Percentiles rank a stretch among this genome's conserved stretches.
phyloP scores from a whole-genome alignment of 2,113 vertebrate species.

The Conger conger region DNA sequence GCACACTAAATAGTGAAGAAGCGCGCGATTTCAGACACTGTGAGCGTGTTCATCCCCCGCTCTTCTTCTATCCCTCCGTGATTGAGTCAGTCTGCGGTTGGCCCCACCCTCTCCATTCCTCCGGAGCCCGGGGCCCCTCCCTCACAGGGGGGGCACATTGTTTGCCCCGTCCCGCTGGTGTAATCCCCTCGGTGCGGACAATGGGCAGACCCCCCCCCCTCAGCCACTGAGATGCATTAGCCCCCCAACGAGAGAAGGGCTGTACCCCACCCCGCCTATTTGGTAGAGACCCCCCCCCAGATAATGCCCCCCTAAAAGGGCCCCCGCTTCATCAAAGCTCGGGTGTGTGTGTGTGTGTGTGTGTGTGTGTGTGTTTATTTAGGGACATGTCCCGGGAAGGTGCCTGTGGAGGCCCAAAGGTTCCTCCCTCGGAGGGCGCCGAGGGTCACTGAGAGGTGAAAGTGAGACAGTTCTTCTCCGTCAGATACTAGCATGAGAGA shows the following conservation, averaged over 20 bases:
- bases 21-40: too few species aligned
- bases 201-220: constrained; percentile 59
- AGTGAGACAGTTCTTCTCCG: not conserved
- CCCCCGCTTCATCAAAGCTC: not conserved
- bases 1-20: too few species aligned
- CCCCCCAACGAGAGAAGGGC: constrained; percentile 62
- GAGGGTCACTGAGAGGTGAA: not conserved
- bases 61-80: constrained; percentile 49
- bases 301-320: constrained; percentile 17
- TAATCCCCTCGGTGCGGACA: constrained; percentile 75
- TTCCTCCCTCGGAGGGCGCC: not conserved
- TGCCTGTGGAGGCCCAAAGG: not conserved
- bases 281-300: not conserved
- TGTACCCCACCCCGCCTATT: constrained; percentile 37
- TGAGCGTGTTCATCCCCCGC: constrained; percentile 20
- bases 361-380: not conserved
- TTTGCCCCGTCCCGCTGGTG: constrained; percentile 71
- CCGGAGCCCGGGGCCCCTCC: constrained; percentile 62
- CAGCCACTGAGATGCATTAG: constrained; percentile 67
- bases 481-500: not conserved
- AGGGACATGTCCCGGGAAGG: not conserved
- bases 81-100: constrained; percentile 80
- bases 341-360: not conserved
- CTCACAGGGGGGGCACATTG: constrained; percentile 72
- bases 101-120: constrained; percentile 70